A percentile compares a stretch with the other conserved stretches of the same genome.
Conservation (phyloP, 2,113 vertebrate genomes). For the Larimichthys crocea region DNA sequence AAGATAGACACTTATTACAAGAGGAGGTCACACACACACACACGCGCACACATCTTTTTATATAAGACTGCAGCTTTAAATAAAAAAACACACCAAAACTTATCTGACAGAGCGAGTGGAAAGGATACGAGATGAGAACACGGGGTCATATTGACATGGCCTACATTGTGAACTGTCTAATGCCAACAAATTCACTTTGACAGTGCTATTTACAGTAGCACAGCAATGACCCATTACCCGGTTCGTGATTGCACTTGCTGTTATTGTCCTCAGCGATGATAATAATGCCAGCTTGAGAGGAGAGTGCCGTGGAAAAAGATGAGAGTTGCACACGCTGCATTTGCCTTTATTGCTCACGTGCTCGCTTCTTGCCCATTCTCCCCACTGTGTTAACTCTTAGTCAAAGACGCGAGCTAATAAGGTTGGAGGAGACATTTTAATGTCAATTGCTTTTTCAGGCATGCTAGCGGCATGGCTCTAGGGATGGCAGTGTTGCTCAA, state of each 20-base stretch:
- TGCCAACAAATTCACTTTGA: constrained; percentile 39
- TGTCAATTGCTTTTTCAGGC: background rate
- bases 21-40: constrained; percentile 15
- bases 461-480: no score
- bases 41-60: background rate
- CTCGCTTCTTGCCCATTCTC: constrained; percentile 13
- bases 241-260: constrained; percentile 39
- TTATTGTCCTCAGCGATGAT: constrained; percentile 46
- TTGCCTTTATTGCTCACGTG: constrained; percentile 35
- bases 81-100: background rate
- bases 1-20: constrained; percentile 24
- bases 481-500: background rate
- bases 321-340: constrained; percentile 6
- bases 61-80: constrained; percentile 2
- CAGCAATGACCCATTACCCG: constrained; percentile 46
- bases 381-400: constrained; percentile 5
- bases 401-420: constrained; percentile 5
- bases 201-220: constrained; percentile 53
- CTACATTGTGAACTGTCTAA: constrained; percentile 30
- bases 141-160: constrained; percentile 28
- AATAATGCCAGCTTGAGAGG: constrained; percentile 24
- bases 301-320: constrained; percentile 16
- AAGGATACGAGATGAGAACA: constrained; percentile 28
- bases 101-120: constrained; percentile 19
- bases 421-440: constrained; percentile 2